Percentiles rank a stretch among this genome's conserved stretches.
These are phyloP conservation scores for Ptychoptera contaminata DNA, from an alignment of 2,888 invertebrate genomes.

Conservation along the genomic window DNA sequence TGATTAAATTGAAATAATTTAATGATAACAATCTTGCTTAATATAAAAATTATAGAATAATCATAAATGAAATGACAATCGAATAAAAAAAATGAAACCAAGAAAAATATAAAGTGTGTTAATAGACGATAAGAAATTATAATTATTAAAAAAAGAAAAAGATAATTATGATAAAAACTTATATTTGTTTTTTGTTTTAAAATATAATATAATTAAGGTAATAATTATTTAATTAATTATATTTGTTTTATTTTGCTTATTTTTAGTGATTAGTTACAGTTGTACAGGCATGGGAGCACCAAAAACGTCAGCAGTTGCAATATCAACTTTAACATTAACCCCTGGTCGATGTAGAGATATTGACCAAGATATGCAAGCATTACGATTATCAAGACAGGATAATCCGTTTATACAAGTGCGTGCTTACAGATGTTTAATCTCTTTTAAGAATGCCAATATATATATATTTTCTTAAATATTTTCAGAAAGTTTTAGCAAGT, in stretches of 20 bases:
- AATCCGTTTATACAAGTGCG: slow-evolving; percentile 66
- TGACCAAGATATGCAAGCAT: slow-evolving; percentile 71
- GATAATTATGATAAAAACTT: no score
- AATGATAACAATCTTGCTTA: no score
- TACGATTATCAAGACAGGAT: slow-evolving; percentile 65
- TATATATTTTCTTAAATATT: slow-evolving; percentile 15
- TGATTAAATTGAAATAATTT: no score
- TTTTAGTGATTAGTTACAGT: slow-evolving; percentile 11
- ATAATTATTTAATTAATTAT: not conserved
- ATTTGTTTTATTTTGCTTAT: not conserved
- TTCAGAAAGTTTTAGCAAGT: slow-evolving; percentile 60
- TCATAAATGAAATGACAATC: no score
- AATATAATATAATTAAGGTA: not conserved
- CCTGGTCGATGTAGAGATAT: slow-evolving; percentile 62
- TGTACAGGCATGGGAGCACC: slow-evolving; percentile 10
- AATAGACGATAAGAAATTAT: no score
- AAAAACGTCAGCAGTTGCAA: slow-evolving; percentile 34
- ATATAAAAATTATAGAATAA: no score
- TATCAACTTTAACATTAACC: slow-evolving; percentile 50
- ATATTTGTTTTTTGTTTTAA: no score
- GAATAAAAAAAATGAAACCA: no score
- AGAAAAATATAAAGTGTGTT: no score
- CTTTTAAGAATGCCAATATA: slow-evolving; percentile 10
- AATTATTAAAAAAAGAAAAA: no score
- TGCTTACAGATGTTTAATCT: slow-evolving; percentile 7